A percentile compares a stretch with the other conserved stretches of the same genome.
phyloP scores from a whole-genome alignment of 1,140 invertebrate species.

The Aphelinus atriplicis region DNA sequence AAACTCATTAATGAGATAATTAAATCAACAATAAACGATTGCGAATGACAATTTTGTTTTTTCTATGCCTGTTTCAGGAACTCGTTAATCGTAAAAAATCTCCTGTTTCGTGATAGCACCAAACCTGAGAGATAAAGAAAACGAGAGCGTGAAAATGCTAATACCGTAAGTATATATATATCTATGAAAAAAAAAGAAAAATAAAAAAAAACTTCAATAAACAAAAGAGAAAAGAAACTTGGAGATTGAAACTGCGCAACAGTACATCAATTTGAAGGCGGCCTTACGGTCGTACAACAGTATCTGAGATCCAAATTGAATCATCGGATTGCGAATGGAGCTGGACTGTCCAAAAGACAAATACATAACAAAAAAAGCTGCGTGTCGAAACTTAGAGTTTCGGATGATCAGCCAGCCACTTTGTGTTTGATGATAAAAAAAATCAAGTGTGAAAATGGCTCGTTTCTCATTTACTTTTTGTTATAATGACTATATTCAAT shows the following conservation, averaged over 20 bases:
- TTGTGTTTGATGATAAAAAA: constrained; percentile 9
- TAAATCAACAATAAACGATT: neutral
- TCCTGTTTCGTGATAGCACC: constrained; percentile 55
- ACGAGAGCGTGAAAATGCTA: constrained; percentile 48
- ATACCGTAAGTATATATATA: constrained; percentile 38
- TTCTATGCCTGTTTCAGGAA: constrained; percentile 58
- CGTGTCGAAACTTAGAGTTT: constrained; percentile 27
- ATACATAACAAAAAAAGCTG: constrained; percentile 15
- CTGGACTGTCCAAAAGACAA: constrained; percentile 23
- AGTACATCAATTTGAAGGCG: constrained; percentile 25
- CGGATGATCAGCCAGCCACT: constrained; percentile 11
- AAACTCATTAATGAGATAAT: too few species aligned
- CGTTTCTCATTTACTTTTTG: constrained; percentile 39
- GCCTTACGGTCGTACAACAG: constrained; percentile 25
- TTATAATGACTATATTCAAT: constrained; percentile 38
- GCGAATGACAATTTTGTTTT: constrained; percentile 32
- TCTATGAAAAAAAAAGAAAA: constrained; percentile 33
- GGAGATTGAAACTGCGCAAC: constrained; percentile 19
- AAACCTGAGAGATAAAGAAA: constrained; percentile 49
- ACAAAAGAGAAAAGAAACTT: constrained; percentile 28
- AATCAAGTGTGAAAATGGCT: constrained; percentile 31
- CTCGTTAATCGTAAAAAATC: constrained; percentile 58
- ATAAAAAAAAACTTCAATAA: constrained; percentile 38
- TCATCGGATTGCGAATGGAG: constrained; percentile 31
- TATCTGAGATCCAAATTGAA: constrained; percentile 36